Percentiles rank a stretch among this genome's conserved stretches.
phyloP scores from a whole-genome alignment of 2,113 vertebrate species.

The Mionectes macconnelli region DNA sequence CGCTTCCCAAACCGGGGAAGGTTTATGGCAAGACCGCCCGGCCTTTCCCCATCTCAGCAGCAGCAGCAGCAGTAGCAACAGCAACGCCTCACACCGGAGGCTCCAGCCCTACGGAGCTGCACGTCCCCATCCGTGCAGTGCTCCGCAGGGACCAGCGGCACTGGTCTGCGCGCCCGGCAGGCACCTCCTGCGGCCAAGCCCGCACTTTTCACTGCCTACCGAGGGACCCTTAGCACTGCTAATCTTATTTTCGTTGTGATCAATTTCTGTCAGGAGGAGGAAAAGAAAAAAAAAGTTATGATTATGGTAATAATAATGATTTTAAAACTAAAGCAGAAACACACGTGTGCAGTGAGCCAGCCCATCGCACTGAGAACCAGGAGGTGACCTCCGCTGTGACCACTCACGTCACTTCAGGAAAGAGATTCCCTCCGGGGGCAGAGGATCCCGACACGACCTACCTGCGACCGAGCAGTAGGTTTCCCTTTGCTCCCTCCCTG shows the following conservation, averaged over 20 bases:
- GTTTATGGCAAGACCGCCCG: neutral
- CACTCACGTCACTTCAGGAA: neutral
- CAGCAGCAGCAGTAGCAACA: neutral
- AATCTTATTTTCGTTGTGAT: neutral
- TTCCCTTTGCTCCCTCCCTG: neutral
- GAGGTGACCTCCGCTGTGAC: neutral
- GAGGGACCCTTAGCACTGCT: neutral
- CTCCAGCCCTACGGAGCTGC: too few species aligned
- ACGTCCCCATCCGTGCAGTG: neutral
- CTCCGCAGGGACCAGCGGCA: neutral
- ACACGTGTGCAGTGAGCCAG: neutral
- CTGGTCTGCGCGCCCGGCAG: neutral
- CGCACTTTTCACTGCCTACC: neutral
- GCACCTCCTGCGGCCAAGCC: neutral
- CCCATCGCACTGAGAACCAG: neutral
- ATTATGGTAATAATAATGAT: neutral
- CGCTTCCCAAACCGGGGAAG: neutral
- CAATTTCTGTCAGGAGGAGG: neutral
- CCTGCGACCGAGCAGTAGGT: neutral
- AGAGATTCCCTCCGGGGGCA: neutral
- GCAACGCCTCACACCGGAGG: neutral
- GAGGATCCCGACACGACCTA: neutral
- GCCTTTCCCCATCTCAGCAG: neutral
- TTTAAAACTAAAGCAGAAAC: neutral
- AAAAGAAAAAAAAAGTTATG: neutral